phyloP scores from a whole-genome alignment of 2,888 invertebrate genomes.

The Melinopterus prodromus region DNA sequence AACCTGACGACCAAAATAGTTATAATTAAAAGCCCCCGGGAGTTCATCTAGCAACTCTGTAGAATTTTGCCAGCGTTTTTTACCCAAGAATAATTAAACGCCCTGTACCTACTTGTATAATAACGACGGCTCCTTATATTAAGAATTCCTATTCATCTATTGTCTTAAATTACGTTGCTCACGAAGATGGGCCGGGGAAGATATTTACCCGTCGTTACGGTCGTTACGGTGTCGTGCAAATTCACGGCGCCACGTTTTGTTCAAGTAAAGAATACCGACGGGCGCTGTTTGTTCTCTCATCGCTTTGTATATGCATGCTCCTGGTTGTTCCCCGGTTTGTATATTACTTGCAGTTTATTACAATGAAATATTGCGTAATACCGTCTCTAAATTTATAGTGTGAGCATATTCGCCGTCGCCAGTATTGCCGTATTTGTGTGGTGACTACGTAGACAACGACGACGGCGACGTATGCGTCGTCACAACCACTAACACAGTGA shows the following conservation, averaged over 20 bases:
- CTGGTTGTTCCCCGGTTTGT: slow-evolving; percentile 17
- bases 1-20: not conserved
- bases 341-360: slow-evolving; percentile 24
- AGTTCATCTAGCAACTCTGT: not conserved
- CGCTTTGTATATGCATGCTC: slow-evolving; percentile 14
- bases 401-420: slow-evolving; percentile 10
- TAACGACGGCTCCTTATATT: slow-evolving; percentile 16
- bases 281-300: slow-evolving; percentile 25
- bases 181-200: not conserved
- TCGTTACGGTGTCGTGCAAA: not conserved
- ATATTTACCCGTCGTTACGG: slow-evolving; percentile 4
- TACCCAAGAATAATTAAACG: not conserved
- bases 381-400: slow-evolving; percentile 20
- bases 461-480: not conserved
- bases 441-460: not conserved
- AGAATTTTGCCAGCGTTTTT: not conserved
- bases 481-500: not conserved
- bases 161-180: slow-evolving; percentile 24
- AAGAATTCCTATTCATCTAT: slow-evolving; percentile 21
- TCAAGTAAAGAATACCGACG: slow-evolving; percentile 17
- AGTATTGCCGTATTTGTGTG: not conserved
- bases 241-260: slow-evolving; percentile 20
- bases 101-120: not conserved
- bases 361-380: slow-evolving; percentile 25
- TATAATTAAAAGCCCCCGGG: not conserved